These are phyloP conservation scores for Ophiothrix spiculata DNA, from an alignment of 35 echinoderm and acorn worm genomes.

Conservation along the genomic window DNA sequence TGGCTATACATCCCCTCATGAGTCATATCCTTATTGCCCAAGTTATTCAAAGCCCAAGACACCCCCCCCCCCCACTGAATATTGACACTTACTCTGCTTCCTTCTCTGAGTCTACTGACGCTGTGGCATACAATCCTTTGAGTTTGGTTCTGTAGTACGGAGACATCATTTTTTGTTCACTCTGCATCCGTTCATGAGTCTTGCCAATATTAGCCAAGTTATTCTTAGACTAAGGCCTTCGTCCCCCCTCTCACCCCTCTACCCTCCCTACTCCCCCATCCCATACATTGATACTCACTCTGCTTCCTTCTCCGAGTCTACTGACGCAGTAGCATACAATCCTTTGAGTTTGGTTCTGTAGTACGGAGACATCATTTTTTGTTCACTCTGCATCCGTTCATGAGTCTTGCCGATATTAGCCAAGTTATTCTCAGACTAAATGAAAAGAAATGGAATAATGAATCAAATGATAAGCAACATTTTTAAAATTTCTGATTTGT, in stretches of 20 bases:
- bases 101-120: slow-evolving; percentile 73
- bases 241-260: not conserved
- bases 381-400: slow-evolving; percentile 79
- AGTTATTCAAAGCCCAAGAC: no score
- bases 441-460: no score
- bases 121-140: slow-evolving; percentile 69
- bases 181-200: slow-evolving; percentile 79
- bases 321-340: slow-evolving; percentile 74
- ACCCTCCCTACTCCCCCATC: not conserved
- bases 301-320: slow-evolving; percentile 84
- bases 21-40: no score
- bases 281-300: slow-evolving; percentile 36
- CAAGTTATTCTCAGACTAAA: slow-evolving; percentile 50
- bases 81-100: slow-evolving; percentile 59
- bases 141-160: slow-evolving; percentile 87
- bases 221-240: slow-evolving; percentile 37
- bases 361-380: slow-evolving; percentile 75
- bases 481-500: not conserved
- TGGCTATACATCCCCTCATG: no score
- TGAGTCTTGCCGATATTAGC: slow-evolving; percentile 80
- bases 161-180: slow-evolving; percentile 45
- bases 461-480: not conserved
- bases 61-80: no score
- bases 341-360: slow-evolving; percentile 80
- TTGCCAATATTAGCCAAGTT: slow-evolving; percentile 60